phyloP scores from a whole-genome alignment of 2,888 invertebrate species.

The Agrenia bidenticulata region DNA sequence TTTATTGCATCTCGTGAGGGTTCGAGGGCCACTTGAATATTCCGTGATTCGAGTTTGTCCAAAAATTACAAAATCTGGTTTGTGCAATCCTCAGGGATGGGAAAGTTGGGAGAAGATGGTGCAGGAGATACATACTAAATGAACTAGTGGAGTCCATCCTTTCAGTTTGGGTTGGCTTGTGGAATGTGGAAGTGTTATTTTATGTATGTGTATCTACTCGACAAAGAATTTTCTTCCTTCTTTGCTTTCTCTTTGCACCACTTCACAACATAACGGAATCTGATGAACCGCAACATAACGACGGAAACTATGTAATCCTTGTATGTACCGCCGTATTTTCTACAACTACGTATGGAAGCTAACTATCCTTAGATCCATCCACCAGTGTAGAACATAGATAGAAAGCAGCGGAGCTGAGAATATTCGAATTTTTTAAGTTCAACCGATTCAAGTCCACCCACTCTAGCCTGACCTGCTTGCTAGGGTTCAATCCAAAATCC shows the following conservation, averaged over 20 bases:
- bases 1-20: constrained; percentile 3
- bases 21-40: not conserved
- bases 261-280: not conserved
- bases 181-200: constrained; percentile 6
- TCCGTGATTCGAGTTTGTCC: not conserved
- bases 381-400: too few relatives aligned
- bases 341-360: not conserved
- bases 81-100: not conserved
- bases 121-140: constrained; percentile 9
- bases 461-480: not conserved
- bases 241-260: not conserved
- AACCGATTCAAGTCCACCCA: not conserved
- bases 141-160: not conserved
- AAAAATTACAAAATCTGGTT: constrained; percentile 5
- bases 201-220: constrained; percentile 7
- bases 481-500: constrained; percentile 13
- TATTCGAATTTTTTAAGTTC: constrained; percentile 11
- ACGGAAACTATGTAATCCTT: too few relatives aligned
- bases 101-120: not conserved
- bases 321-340: not conserved
- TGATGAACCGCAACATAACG: too few relatives aligned
- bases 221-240: not conserved
- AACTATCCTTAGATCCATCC: too few relatives aligned
- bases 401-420: not conserved
- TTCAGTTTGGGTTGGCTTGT: constrained; percentile 1